Evolutionary conservation across 2,888 invertebrate genomes (phyloP).

Genomic region (Tiliacea citrago): DNA sequence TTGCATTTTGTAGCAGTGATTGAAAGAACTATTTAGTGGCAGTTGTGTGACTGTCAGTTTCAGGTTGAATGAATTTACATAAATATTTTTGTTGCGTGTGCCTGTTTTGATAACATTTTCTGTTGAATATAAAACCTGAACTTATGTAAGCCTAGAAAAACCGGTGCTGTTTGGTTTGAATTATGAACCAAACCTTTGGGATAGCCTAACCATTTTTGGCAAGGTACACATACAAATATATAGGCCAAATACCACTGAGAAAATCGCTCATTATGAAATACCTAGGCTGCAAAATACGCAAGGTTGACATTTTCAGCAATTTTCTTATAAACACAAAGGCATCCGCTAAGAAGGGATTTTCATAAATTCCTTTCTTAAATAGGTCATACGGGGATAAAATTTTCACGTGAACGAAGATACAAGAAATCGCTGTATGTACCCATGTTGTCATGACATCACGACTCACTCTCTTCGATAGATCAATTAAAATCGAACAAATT

Average conservation of each 20-base stretch:
- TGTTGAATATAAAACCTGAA: slow-evolving; percentile 18
- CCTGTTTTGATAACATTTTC: slow-evolving; percentile 11
- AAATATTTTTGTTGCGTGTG: slow-evolving; percentile 26
- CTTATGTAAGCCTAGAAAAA: slow-evolving; percentile 4
- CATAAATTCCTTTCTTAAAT: slow-evolving; percentile 26
- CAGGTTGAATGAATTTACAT: slow-evolving; percentile 16
- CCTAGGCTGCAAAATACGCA: not conserved
- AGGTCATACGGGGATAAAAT: slow-evolving; percentile 16
- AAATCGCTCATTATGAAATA: slow-evolving; percentile 6
- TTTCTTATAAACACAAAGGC: slow-evolving; percentile 23
- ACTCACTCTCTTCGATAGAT: not conserved
- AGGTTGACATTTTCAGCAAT: slow-evolving; percentile 17
- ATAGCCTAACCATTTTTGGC: not conserved
- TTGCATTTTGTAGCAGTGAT: slow-evolving; percentile 30
- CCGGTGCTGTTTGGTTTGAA: slow-evolving; percentile 11
- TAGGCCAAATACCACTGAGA: not conserved
- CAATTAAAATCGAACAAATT: slow-evolving; percentile 18
- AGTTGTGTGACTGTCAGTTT: slow-evolving; percentile 15
- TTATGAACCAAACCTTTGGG: not conserved
- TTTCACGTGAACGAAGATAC: slow-evolving; percentile 7
- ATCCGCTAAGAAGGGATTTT: slow-evolving; percentile 26
- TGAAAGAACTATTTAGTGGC: slow-evolving; percentile 29
- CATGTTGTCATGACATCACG: not conserved
- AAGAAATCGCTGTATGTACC: not conserved
- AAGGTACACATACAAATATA: not conserved